A percentile compares a stretch with the other conserved stretches of the same genome.
Conservation (phyloP, 2,888 invertebrate genomes). For the Netelia melanura region DNA sequence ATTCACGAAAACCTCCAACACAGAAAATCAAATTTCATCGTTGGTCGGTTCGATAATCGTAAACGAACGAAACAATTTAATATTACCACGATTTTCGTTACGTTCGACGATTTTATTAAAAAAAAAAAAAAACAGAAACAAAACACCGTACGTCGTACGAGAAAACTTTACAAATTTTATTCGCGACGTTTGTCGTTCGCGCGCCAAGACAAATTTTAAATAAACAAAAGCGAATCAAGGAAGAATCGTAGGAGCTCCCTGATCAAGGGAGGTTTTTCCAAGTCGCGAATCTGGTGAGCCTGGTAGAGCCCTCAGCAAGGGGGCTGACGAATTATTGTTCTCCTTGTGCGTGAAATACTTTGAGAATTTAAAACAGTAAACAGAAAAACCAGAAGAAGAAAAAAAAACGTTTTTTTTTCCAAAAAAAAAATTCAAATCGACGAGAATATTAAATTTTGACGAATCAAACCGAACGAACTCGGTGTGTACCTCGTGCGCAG, state of each 20-base stretch:
- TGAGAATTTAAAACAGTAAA: neutral
- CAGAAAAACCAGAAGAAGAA: neutral
- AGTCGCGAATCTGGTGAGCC: slow-evolving; percentile 42
- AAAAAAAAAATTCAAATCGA: neutral
- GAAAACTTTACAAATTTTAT: neutral
- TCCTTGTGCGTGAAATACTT: slow-evolving; percentile 31
- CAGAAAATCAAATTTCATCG: neutral
- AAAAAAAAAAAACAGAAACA: too few relatives aligned
- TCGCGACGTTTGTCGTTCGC: neutral
- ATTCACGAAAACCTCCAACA: neutral
- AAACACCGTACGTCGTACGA: too few relatives aligned
- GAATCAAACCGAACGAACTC: neutral
- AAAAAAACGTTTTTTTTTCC: neutral
- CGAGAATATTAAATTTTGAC: too few relatives aligned
- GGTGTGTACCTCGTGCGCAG: slow-evolving; percentile 33
- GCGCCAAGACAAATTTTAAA: neutral
- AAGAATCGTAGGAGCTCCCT: slow-evolving; percentile 6
- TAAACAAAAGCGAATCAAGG: neutral
- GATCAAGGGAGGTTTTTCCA: slow-evolving; percentile 29
- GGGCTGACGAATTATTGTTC: slow-evolving; percentile 45
- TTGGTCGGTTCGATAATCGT: neutral
- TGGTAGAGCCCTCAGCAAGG: slow-evolving; percentile 60
- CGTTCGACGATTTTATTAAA: too few relatives aligned
- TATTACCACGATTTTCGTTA: neutral
- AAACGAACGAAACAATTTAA: neutral